Conservation (phyloP, 2,113 vertebrate genomes). For the Seriola dumerili region DNA sequence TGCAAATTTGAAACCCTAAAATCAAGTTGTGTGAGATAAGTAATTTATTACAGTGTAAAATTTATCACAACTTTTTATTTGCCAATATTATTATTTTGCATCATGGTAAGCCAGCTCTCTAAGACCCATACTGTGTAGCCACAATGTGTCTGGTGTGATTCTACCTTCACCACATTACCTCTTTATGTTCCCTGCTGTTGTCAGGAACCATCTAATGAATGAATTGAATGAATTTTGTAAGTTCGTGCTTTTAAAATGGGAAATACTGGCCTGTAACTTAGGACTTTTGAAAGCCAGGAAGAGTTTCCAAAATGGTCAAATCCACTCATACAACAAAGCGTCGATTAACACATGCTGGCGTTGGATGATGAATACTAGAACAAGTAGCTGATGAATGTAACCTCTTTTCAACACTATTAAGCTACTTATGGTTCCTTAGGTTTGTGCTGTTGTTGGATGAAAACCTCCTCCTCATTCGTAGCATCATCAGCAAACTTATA, state of each 20-base stretch:
- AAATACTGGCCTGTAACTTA: not conserved
- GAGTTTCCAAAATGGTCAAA: not conserved
- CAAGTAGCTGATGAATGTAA: not conserved
- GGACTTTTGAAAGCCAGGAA: not conserved
- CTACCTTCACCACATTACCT: not conserved
- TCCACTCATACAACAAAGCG: not conserved
- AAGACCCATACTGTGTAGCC: not conserved
- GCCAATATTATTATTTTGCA: not conserved
- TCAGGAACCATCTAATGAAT: not conserved
- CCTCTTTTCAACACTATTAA: not conserved
- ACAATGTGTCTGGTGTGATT: not conserved
- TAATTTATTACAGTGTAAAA: not conserved
- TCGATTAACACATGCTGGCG: no score
- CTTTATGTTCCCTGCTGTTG: not conserved
- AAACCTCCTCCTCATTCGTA: conserved; percentile 19
- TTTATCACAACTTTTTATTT: not conserved
- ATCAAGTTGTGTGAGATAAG: not conserved
- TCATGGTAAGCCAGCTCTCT: not conserved
- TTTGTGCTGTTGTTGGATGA: not conserved
- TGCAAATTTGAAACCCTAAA: not conserved
- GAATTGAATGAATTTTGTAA: not conserved
- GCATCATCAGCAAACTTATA: conserved; percentile 24
- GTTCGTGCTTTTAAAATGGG: not conserved
- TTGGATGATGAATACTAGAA: not conserved
- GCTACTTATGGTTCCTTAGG: no score